phyloP scores from a whole-genome alignment of 2,797 vertebrate genomes.

The Stomatorhinus walkeri region DNA sequence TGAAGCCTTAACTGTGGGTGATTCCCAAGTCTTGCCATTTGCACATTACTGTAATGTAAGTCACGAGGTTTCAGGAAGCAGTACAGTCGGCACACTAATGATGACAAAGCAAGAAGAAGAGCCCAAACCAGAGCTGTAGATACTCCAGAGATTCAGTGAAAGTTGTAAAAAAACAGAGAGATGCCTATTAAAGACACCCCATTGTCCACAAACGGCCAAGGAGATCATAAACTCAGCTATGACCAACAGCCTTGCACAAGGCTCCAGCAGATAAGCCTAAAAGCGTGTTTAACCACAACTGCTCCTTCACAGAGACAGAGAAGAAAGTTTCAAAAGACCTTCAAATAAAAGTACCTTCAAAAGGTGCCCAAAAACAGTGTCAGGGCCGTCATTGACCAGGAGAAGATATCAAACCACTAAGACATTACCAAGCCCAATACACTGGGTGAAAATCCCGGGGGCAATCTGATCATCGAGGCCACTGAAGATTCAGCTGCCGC shows the following conservation, averaged over 20 bases:
- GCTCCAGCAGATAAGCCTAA: background rate
- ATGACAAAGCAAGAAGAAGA: constrained; percentile 20
- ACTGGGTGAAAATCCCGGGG: background rate
- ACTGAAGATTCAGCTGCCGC: background rate
- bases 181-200: background rate
- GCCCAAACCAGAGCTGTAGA: constrained; percentile 22
- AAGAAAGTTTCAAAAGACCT: background rate
- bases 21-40: constrained; percentile 16
- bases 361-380: background rate
- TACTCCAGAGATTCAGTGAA: constrained; percentile 13
- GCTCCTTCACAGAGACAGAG: background rate
- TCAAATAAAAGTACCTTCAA: background rate
- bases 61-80: constrained; percentile 16
- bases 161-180: background rate
- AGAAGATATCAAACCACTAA: background rate
- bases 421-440: background rate
- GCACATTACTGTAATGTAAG: constrained; percentile 12
- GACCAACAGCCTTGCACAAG: background rate
- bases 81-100: background rate
- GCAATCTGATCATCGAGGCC: background rate
- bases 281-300: background rate
- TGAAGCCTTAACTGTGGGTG: background rate
- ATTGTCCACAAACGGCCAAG: background rate
- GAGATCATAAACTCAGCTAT: background rate
- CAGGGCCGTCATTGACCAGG: background rate